Base-by-base conservation (phyloP, 92 coral and sea anemone genomes). In the Bergia puertoricense region DNA sequence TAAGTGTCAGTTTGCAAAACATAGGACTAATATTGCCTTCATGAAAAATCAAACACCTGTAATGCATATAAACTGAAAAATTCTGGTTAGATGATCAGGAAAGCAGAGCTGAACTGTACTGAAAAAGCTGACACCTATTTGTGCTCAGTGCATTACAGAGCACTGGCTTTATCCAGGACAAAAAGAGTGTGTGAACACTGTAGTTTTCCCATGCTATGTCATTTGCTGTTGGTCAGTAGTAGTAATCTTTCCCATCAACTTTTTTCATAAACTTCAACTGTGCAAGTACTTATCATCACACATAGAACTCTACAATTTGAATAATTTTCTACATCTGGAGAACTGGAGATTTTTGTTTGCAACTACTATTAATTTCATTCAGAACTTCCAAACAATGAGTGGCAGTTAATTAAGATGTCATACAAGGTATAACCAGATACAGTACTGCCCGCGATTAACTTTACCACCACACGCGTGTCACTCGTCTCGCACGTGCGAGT, bases 231-330 rank as follows among this genome's bases (percentile, higher is more conserved):
- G 82, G 82, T 16, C 82, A 48, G 42, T 79, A 22, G 5, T 79
- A 48, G 20, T n/a, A 13, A n/a, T n/a, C 62, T 79, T 74, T 77
- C 13, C 85, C 86, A 41, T 78, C 77, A 40, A 11, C 77, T 54
- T 54, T 77, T 79, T 77, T 87, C 90, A 76, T 41, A 71, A 87
- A 88, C 90, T 59, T 15, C 42, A 88, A 62, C 86, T 80, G 86
- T 38, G 78, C 90, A 88, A 88, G 90, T 36, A 38, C 80, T 6
- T 72, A 68, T 77, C 90, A 80, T 79, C 86, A 18, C 44, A 72
- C 90, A 79, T 88, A 30, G 30, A 30, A 30, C 86, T 88, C 90
- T 56, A 88, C 30, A 88, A 79, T 84, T 20, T 84, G 88, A 84
- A 30, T 30, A 30, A 30, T 30, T 30, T 30, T 30, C 30, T 30